These are phyloP conservation scores for Deroplatys truncata DNA, from an alignment of 2,888 invertebrate species.

Conservation along the genomic window DNA sequence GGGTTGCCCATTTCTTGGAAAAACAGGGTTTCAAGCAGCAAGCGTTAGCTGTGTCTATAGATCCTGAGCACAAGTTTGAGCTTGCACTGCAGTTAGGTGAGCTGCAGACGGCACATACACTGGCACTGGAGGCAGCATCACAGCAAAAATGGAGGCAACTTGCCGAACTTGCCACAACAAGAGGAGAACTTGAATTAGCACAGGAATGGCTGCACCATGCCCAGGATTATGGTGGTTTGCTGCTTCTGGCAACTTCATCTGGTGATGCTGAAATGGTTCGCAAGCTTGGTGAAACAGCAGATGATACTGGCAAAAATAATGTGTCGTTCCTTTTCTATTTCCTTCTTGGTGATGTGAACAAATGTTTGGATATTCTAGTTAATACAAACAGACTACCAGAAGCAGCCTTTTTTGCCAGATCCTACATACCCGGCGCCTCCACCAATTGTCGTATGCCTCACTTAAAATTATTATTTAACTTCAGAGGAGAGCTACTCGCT, in stretches of 20 bases:
- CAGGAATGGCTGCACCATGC: conserved; percentile 93
- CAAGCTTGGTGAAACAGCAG: conserved; percentile 69
- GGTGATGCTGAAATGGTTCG: conserved; percentile 73
- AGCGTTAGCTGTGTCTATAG: conserved; percentile 94
- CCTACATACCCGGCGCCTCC: conserved; percentile 93
- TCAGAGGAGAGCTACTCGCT: too few species aligned
- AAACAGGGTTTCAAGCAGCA: conserved; percentile 99
- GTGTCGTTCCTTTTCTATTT: conserved; percentile 91
- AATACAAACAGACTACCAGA: conserved; percentile 87
- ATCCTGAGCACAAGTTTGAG: conserved; percentile 97
- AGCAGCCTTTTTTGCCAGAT: conserved; percentile 96
- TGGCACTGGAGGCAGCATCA: conserved; percentile 85
- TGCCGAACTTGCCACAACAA: conserved; percentile 82
- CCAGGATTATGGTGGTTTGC: conserved; percentile 87
- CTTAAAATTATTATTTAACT: too few species aligned
- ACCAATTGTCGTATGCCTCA: too few species aligned
- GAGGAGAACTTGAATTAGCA: conserved; percentile 81
- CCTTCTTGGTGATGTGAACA: conserved; percentile 78
- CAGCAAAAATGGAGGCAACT: conserved; percentile 94
- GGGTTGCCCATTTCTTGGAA: conserved; percentile 98
- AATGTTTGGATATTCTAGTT: conserved; percentile 86
- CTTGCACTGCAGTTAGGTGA: conserved; percentile 88
- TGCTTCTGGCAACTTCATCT: conserved; percentile 81
- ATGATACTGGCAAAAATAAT: conserved; percentile 75
- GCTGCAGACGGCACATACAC: conserved; percentile 70